Percentiles rank a stretch among this genome's conserved stretches.
These are phyloP conservation scores for Spheniscus mendiculus DNA, from an alignment of 2,113 vertebrate genomes.

Conservation along the genomic window DNA sequence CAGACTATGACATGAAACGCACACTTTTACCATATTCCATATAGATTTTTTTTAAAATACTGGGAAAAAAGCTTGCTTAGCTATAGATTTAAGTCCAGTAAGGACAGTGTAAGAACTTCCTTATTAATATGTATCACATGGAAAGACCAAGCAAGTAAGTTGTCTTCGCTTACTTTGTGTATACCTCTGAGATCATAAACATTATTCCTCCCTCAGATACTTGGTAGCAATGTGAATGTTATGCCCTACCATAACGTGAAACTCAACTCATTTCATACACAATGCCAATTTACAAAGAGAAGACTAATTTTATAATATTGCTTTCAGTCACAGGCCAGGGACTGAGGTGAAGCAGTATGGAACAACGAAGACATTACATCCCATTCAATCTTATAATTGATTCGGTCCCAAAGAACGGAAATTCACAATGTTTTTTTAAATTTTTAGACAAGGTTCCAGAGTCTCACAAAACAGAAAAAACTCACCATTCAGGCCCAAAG, in stretches of 20 bases:
- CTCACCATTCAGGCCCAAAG: slow-evolving; percentile 99
- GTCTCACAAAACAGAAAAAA: not conserved
- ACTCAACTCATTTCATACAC: not conserved
- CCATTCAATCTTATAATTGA: not conserved
- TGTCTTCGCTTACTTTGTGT: not conserved
- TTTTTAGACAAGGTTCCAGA: not conserved
- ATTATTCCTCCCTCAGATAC: not conserved
- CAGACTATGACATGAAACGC: not conserved
- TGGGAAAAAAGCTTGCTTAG: not conserved
- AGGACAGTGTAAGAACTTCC: not conserved
- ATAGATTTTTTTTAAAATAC: rapidly evolving
- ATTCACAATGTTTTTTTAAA: not conserved
- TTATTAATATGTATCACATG: not conserved
- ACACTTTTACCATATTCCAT: not conserved
- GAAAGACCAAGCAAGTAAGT: not conserved
- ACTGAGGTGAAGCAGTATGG: not conserved
- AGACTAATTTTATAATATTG: not conserved
- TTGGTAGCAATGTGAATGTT: not conserved
- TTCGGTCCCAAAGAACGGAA: not conserved
- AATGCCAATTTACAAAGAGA: not conserved
- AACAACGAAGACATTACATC: not conserved
- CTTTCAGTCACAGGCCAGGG: not conserved
- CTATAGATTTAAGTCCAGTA: not conserved
- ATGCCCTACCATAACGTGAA: not conserved
- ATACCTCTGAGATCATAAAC: not conserved